Conservation (phyloP, 2,888 invertebrate species). For the Andrena fulva region DNA sequence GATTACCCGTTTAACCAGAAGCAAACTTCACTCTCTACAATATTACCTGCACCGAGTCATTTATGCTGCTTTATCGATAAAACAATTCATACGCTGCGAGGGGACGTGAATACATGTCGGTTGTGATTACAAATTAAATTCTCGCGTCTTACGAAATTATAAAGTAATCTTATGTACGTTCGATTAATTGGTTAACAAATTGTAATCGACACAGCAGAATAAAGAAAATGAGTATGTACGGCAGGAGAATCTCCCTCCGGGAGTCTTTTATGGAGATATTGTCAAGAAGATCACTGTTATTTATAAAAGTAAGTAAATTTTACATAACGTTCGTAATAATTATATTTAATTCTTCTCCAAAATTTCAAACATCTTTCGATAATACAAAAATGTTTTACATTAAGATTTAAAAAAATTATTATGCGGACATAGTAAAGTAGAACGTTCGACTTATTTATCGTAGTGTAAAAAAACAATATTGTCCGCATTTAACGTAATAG, state of each 20-base stretch:
- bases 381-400: no score
- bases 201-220: neutral
- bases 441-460: no score
- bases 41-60: neutral
- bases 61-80: slow-evolving; percentile 46
- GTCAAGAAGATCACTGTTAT: slow-evolving; percentile 18
- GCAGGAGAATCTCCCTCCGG: slow-evolving; percentile 46
- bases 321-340: neutral
- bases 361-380: neutral
- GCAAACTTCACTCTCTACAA: slow-evolving; percentile 8
- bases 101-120: neutral
- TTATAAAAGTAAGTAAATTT: slow-evolving; percentile 47
- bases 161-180: neutral
- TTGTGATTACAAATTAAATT: neutral
- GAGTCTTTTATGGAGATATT: slow-evolving; percentile 45
- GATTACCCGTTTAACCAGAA: neutral
- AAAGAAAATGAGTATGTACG: slow-evolving; percentile 27
- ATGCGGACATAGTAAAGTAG: no score
- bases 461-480: no score
- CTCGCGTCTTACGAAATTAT: slow-evolving; percentile 4
- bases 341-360: neutral
- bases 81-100: slow-evolving; percentile 24
- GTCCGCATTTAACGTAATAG: no score
- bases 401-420: no score
- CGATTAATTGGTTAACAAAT: neutral